Conservation (phyloP, 2,888 invertebrate genomes). For the Dexiosoma caninum region DNA sequence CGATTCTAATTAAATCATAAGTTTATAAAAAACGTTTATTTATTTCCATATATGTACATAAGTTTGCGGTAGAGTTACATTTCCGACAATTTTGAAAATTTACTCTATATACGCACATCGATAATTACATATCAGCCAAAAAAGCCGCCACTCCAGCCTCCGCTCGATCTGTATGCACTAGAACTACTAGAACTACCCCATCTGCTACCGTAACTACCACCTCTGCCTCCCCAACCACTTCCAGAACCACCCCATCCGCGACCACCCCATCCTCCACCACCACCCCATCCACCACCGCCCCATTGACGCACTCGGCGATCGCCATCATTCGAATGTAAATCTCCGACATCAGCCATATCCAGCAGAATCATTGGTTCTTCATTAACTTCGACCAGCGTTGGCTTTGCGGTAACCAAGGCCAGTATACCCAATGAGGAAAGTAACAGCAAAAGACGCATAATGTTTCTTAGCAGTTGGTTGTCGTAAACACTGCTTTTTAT, state of each 20-base stretch:
- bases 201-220: constrained; percentile 3
- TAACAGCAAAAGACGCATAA: constrained; percentile 20
- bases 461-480: neutral
- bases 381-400: neutral
- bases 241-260: no score
- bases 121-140: no score
- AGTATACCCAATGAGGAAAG: neutral
- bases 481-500: neutral
- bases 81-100: no score
- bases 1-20: no score
- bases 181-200: constrained; percentile 31
- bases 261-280: constrained; percentile 11
- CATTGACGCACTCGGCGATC: constrained; percentile 27
- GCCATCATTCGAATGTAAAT: constrained; percentile 59
- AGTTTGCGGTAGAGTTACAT: no score
- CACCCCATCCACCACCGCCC: constrained; percentile 23
- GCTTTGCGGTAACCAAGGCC: neutral
- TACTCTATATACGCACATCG: no score
- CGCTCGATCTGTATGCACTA: constrained; percentile 29
- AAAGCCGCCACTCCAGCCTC: neutral
- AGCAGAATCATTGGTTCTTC: constrained; percentile 38
- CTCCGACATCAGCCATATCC: constrained; percentile 65
- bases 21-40: no score
- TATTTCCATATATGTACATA: no score
- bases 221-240: constrained; percentile 16